These are phyloP conservation scores for Sphenodon punctatus DNA, from an alignment of 2,797 vertebrate species.

Conservation along the genomic window DNA sequence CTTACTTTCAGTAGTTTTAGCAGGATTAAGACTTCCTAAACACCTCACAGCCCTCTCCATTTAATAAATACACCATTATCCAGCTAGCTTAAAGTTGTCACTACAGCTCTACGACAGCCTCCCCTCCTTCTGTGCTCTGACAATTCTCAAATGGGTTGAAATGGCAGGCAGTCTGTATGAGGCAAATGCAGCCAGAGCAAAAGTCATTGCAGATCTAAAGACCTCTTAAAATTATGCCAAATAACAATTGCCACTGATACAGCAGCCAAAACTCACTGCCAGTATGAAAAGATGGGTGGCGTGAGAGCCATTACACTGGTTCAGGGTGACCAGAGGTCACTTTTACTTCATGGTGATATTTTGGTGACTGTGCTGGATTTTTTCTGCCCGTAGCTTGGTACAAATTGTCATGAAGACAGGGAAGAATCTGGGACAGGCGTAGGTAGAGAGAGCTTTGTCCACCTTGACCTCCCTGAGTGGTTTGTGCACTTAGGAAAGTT, in stretches of 20 bases:
- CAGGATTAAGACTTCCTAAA: no score
- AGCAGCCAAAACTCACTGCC: not conserved
- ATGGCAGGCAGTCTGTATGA: not conserved
- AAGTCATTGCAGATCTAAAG: not conserved
- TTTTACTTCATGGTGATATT: not conserved
- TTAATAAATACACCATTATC: not conserved
- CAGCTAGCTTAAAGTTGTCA: not conserved
- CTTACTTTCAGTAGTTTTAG: no score
- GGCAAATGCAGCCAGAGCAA: not conserved
- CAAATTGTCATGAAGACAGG: fast-evolving
- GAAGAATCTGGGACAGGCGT: not conserved
- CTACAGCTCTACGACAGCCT: not conserved
- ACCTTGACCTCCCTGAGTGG: not conserved
- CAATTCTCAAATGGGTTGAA: not conserved
- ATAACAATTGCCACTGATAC: not conserved
- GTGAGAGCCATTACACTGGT: not conserved
- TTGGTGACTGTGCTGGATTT: not conserved
- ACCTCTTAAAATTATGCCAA: not conserved
- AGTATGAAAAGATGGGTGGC: not conserved
- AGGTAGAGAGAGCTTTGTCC: not conserved
- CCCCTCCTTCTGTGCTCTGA: not conserved
- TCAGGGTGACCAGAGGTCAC: fast-evolving
- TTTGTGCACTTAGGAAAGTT: not conserved
- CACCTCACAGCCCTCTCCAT: no score
- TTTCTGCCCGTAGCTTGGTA: not conserved